Evolutionary conservation across 2,888 invertebrate species (phyloP), one percentile per base, ranked within the genome.

Genomic region (Clitarchus hookeri): DNA sequence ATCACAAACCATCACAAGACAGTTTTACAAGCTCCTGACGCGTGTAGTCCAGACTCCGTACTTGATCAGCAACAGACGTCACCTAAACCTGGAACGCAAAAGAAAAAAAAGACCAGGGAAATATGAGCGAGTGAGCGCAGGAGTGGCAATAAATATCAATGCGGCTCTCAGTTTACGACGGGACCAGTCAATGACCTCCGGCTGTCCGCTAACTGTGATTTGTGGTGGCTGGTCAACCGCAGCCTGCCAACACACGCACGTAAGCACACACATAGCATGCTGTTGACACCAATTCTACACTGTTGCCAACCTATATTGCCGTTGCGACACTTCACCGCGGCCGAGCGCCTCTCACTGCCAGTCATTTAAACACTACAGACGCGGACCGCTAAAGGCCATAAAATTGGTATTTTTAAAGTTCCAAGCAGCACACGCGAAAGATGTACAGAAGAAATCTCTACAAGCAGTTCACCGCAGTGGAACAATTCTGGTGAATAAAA

Each of bases 71-170:
- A 26, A n/a, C 23, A 11, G 83, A 83, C 11, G 11, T 83, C 65
- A 65, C 19, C 6, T 16, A 23, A 23, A 65, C n/a, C 16, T n/a
- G n/a, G 53, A 2, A 53, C 12, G 4, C 48, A 48, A 11, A 16
- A 6, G 48, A 11, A 48, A 48, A 48, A 48, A 48, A 48, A 13
- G 48, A 11, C 11, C 12, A 48, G 48, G 48, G 12, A 48, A 48
- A 48, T 48, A 16, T 16, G 12, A 48, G 48, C 48, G 11, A 19
- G 19, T 11, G 65, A 65, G 48, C 48, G 11, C 13, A 9, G 65
- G 65, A 65, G 65, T 65, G n/a, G 65, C n/a, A 65, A 65, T 23
- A 65, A 65, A 65, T 65, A 65, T 65, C 19, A 65, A 65, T 65
- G n/a, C 65, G 23, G n/a, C 13, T 6, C 13, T 6, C n/a, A n/a